Conservation (phyloP, 2,113 vertebrate species). For the Upupa epops region DNA sequence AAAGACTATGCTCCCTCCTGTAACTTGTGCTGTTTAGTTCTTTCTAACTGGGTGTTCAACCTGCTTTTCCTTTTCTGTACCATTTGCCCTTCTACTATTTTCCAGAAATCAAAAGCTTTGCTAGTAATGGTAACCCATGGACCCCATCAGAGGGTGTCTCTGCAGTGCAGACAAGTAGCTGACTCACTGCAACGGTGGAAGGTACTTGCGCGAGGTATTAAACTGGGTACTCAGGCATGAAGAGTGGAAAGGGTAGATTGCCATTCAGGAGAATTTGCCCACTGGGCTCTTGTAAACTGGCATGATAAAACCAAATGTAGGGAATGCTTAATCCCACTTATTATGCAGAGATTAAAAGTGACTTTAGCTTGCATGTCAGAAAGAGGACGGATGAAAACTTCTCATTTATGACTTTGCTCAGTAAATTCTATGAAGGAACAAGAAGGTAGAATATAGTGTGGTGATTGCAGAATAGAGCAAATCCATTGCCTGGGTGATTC, state of each 20-base stretch:
- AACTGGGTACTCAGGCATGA: neutral
- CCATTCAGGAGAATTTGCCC: neutral
- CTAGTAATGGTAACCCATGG: neutral
- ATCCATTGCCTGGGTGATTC: neutral
- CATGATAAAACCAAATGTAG: neutral
- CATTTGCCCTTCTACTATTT: neutral
- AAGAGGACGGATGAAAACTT: constrained; percentile 45
- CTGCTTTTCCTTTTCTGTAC: neutral
- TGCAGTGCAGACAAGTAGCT: neutral
- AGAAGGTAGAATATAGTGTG: neutral
- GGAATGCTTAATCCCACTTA: constrained; percentile 43
- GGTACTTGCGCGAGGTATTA: neutral
- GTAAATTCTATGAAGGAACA: constrained; percentile 40
- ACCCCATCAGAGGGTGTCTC: neutral
- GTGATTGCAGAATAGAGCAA: constrained; percentile 31
- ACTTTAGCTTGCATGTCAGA: constrained; percentile 34
- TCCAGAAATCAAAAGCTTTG: neutral
- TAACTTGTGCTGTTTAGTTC: neutral
- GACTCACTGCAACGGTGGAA: neutral
- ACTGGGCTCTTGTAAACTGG: neutral
- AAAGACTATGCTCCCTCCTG: neutral
- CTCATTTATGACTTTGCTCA: constrained; percentile 34
- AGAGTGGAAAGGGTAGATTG: neutral
- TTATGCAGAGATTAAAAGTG: constrained; percentile 55
- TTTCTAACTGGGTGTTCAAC: neutral